Evolutionary conservation across 2,888 invertebrate species (phyloP).

Genomic region (Latheticus oryzae): DNA sequence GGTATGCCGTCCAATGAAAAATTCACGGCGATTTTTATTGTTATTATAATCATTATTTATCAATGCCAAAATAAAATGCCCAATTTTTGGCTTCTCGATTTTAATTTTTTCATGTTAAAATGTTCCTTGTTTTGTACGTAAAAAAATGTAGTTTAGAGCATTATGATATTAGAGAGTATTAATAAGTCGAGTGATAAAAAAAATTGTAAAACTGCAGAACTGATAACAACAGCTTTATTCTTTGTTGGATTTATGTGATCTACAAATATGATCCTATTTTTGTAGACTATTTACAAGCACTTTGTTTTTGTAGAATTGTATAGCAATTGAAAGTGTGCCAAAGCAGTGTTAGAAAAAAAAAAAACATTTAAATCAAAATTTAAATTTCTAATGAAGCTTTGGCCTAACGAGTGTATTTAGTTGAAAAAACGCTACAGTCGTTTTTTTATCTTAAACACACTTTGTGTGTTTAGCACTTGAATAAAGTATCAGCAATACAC

Average conservation of each 20-base stretch:
- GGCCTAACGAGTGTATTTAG: conserved; percentile 11
- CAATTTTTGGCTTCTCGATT: conserved; percentile 4
- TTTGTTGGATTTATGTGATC: conserved; percentile 38
- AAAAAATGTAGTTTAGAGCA: conserved; percentile 4
- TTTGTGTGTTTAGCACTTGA: conserved; percentile 20
- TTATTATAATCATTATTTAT: neutral
- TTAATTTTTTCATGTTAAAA: conserved; percentile 1
- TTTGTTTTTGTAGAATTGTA: conserved; percentile 35
- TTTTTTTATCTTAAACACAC: conserved; percentile 16
- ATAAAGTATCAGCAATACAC: no score
- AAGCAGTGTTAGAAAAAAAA: conserved; percentile 4
- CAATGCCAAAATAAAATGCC: conserved; percentile 23
- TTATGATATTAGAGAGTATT: conserved; percentile 25
- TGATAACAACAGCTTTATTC: conserved; percentile 36
- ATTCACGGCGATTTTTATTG: neutral
- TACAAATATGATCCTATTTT: conserved; percentile 40
- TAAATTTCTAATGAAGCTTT: neutral
- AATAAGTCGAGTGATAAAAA: conserved; percentile 24
- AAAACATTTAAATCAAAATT: conserved; percentile 18
- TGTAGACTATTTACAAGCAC: conserved; percentile 42
- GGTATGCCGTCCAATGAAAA: conserved; percentile 4
- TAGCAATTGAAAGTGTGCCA: conserved; percentile 12
- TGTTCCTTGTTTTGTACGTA: conserved; percentile 11
- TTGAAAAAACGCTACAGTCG: no score
- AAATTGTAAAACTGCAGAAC: conserved; percentile 26